Conservation (phyloP, 1,140 invertebrate species). For the Eufriesea mexicana region DNA sequence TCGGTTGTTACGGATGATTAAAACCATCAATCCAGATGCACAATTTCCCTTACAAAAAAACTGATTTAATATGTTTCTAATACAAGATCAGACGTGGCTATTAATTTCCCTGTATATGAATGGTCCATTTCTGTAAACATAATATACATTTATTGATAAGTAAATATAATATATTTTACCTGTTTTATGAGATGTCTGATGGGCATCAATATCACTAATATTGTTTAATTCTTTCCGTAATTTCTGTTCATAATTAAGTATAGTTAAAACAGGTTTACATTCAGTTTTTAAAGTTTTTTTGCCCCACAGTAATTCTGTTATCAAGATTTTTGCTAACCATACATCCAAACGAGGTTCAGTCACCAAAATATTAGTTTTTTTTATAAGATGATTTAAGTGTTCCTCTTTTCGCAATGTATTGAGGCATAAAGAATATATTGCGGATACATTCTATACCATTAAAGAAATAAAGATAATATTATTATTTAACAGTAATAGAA, state of each 20-base stretch:
- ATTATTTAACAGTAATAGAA: neutral
- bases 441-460: conserved; percentile 85
- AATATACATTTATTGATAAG: conserved; percentile 67
- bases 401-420: conserved; percentile 87
- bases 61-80: conserved; percentile 35
- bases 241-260: conserved; percentile 86
- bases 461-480: neutral
- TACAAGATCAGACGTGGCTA: conserved; percentile 24
- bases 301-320: conserved; percentile 92
- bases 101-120: conserved; percentile 22
- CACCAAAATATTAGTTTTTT: conserved; percentile 84
- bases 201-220: conserved; percentile 51
- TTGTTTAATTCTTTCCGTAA: conserved; percentile 78
- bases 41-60: conserved; percentile 33
- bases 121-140: conserved; percentile 75
- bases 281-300: conserved; percentile 86
- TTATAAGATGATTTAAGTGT: conserved; percentile 86
- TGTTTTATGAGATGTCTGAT: conserved; percentile 60
- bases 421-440: conserved; percentile 88
- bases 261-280: conserved; percentile 87
- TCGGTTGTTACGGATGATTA: conserved; percentile 78
- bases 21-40: conserved; percentile 73
- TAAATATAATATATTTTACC: conserved; percentile 74
- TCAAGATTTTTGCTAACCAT: conserved; percentile 88
- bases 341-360: conserved; percentile 87